These are phyloP conservation scores for Netelia inedita DNA, from an alignment of 2,888 invertebrate species.

Conservation along the genomic window DNA sequence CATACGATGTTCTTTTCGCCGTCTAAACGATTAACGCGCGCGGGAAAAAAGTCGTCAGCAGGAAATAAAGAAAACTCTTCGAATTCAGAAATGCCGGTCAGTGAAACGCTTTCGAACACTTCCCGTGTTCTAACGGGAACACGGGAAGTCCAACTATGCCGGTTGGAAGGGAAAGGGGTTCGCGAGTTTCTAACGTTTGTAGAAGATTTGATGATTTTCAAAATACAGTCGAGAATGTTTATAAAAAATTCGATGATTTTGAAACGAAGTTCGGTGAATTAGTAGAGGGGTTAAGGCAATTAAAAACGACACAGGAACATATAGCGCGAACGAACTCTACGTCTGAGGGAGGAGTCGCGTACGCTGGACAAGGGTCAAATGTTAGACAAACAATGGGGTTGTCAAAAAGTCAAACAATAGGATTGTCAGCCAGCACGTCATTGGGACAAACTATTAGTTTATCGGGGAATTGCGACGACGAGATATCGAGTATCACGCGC, in stretches of 20 bases:
- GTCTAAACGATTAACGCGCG: constrained; percentile 7
- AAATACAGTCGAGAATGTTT: background rate
- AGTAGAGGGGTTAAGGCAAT: background rate
- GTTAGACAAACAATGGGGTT: background rate
- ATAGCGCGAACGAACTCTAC: background rate
- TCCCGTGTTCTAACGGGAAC: no score
- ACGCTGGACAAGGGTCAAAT: constrained; percentile 15
- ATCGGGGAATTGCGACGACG: background rate
- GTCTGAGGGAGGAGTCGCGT: constrained; percentile 18
- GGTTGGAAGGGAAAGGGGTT: constrained; percentile 47
- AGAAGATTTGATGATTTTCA: background rate
- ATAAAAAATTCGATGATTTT: background rate
- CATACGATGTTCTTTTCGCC: constrained; percentile 11
- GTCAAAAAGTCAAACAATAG: constrained; percentile 7
- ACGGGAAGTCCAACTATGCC: constrained; percentile 21
- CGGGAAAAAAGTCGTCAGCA: constrained; percentile 2
- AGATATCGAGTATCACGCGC: background rate
- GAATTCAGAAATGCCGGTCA: constrained; percentile 1
- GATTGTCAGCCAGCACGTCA: background rate
- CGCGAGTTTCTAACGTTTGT: constrained; percentile 4
- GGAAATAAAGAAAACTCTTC: background rate
- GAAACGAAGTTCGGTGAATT: constrained; percentile 1
- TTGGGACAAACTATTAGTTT: background rate
- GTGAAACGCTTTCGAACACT: background rate
- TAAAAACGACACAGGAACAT: background rate